Conservation (phyloP, 53 echinoderm and acorn worm species). For the Echinarachnius parma region DNA sequence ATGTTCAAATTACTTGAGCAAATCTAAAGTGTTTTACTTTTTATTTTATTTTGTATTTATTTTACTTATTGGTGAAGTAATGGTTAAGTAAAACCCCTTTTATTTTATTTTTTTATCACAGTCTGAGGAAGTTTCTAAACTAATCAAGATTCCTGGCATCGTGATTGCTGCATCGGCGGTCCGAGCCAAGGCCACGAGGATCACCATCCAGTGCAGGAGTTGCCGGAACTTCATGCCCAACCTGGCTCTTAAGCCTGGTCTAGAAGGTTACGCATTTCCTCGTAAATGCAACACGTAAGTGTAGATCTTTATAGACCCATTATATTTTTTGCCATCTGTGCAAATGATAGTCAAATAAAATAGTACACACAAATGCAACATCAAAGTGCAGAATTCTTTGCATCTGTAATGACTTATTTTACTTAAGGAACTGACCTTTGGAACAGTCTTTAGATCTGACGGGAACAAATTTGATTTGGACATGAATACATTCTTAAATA, state of each 20-base stretch:
- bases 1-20: too few species aligned
- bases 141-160: conserved; percentile 93
- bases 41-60: too few species aligned
- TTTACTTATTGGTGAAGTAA: background rate
- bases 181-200: conserved; percentile 85
- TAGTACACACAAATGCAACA: too few species aligned
- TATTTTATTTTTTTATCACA: conserved; percentile 24
- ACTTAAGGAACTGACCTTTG: too few species aligned
- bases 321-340: background rate
- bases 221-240: conserved; percentile 90
- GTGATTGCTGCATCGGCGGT: conserved; percentile 93
- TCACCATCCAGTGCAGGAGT: conserved; percentile 93
- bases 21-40: too few species aligned
- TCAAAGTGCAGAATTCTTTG: too few species aligned
- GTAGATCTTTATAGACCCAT: background rate
- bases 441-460: too few species aligned
- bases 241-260: conserved; percentile 82
- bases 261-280: conserved; percentile 89
- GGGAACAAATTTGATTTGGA: too few species aligned
- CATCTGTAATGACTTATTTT: too few species aligned
- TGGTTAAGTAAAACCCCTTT: background rate
- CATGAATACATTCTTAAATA: too few species aligned
- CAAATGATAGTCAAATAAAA: too few species aligned
- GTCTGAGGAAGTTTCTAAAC: conserved; percentile 88
- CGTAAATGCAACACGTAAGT: conserved; percentile 96